Evolutionary conservation across 2,797 vertebrate genomes (phyloP).

Genomic region (Cheirogaleus major): DNA sequence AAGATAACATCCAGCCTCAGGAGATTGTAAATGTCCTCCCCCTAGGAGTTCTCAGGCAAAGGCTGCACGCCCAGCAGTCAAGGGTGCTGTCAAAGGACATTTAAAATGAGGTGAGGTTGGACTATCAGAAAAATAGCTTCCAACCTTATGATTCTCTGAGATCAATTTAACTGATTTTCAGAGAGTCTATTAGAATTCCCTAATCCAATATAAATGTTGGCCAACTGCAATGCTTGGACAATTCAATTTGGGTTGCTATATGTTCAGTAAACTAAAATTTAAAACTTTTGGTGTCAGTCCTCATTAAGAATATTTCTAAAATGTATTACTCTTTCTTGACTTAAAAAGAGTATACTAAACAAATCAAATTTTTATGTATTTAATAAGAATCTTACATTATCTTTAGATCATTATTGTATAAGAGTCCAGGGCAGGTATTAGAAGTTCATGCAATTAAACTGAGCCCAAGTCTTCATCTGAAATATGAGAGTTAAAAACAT

Average conservation of each 20-base stretch:
- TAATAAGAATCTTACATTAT: constrained; percentile 25
- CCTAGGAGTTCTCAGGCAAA: background rate
- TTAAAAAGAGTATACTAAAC: constrained; percentile 23
- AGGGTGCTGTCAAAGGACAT: background rate
- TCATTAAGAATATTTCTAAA: background rate
- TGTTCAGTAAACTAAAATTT: constrained; percentile 43
- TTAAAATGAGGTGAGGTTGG: background rate
- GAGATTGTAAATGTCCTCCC: background rate
- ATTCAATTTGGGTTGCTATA: background rate
- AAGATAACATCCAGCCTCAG: background rate
- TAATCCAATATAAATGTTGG: background rate
- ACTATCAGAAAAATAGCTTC: background rate
- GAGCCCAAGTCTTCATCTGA: background rate
- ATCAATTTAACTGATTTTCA: background rate
- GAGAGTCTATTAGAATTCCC: background rate
- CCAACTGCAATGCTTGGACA: background rate
- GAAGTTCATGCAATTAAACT: background rate
- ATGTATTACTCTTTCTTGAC: background rate
- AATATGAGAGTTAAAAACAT: background rate
- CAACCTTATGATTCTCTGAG: background rate
- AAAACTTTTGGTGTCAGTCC: background rate
- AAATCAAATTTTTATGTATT: constrained; percentile 15
- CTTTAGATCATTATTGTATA: background rate
- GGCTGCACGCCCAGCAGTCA: background rate
- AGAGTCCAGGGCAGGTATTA: background rate